Conservation (phyloP, 2,888 invertebrate genomes). For the Tenthredo livida region DNA sequence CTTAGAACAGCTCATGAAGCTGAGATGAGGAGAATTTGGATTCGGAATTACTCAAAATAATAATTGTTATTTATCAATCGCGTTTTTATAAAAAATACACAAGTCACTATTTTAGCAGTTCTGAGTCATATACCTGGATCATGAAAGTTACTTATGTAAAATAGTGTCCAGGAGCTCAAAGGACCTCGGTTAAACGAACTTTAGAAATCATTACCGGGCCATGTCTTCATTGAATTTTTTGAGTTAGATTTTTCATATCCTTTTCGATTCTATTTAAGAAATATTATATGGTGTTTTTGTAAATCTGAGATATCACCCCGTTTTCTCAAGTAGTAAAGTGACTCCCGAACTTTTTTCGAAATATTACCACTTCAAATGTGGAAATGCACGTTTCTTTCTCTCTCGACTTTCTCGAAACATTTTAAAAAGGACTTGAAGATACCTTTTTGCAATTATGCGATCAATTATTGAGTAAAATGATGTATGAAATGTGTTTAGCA, state of each 20-base stretch:
- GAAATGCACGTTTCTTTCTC: neutral
- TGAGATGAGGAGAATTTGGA: neutral
- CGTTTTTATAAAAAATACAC: neutral
- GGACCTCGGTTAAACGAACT: neutral
- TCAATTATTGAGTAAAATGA: neutral
- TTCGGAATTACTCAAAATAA: neutral
- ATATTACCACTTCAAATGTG: neutral
- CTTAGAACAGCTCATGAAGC: slow-evolving; percentile 21
- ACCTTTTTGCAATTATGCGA: neutral
- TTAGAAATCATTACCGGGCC: neutral
- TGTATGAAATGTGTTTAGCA: slow-evolving; percentile 60
- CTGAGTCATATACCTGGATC: neutral
- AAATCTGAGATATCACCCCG: neutral
- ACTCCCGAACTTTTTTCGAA: too few species aligned
- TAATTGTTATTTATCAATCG: neutral
- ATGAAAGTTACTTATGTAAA: neutral
- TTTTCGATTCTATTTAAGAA: neutral
- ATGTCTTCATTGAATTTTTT: neutral
- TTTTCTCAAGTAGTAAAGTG: neutral
- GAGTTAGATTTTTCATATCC: too few species aligned
- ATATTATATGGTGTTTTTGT: neutral
- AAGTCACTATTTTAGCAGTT: neutral
- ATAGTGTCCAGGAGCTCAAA: neutral
- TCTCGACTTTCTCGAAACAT: neutral
- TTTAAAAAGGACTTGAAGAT: too few species aligned